A percentile compares a stretch with the other conserved stretches of the same genome.
Conservation (phyloP, 2,113 vertebrate genomes). For the Alexandromys fortis region DNA sequence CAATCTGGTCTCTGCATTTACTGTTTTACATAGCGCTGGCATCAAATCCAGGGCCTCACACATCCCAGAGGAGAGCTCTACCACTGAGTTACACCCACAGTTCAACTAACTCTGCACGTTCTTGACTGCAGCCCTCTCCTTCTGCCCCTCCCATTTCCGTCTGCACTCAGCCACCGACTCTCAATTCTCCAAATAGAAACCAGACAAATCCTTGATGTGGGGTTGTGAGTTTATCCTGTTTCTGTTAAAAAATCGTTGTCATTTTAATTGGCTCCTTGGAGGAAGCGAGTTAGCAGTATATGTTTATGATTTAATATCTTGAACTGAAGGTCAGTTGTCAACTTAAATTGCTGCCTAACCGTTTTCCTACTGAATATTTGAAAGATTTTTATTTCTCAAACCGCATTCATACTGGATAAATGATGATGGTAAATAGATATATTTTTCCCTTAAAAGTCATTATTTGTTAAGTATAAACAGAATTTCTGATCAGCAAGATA, state of each 20-base stretch:
- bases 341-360: neutral
- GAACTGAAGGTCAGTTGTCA: slow-evolving; percentile 1
- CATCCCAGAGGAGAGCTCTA: no score
- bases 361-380: neutral
- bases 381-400: slow-evolving; percentile 32
- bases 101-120: neutral
- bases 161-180: neutral
- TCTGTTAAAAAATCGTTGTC: slow-evolving; percentile 1
- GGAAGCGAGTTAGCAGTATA: neutral
- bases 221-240: slow-evolving; percentile 1
- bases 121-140: no score
- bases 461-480: neutral
- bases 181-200: slow-evolving; percentile 14
- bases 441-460: slow-evolving; percentile 23
- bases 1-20: neutral
- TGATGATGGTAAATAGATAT: slow-evolving; percentile 15
- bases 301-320: neutral
- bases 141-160: neutral
- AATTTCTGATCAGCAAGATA: slow-evolving; percentile 9
- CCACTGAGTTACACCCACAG: no score
- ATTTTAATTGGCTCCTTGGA: slow-evolving; percentile 35
- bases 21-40: neutral
- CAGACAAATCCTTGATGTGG: neutral
- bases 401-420: neutral
- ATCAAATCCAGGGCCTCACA: neutral